Evolutionary conservation across 2,888 invertebrate species (phyloP), one percentile per base, ranked within the genome.

Genomic region (Hirtodrosophila cameraria): DNA sequence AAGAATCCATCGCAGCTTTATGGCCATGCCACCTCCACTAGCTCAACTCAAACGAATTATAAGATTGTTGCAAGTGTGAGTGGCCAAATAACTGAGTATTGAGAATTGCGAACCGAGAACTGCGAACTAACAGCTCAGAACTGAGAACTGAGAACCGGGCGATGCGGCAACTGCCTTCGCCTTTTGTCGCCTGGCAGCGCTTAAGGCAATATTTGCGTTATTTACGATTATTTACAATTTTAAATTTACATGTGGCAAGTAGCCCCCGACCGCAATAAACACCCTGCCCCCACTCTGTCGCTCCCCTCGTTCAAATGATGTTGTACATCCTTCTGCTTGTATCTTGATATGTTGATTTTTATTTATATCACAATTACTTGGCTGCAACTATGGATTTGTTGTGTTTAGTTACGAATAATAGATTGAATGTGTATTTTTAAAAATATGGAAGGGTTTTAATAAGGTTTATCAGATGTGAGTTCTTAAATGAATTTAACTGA

Each of bases 191-290:
- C 67, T 63, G 53, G 53, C 55, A 75, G 67, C 76, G 82, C 85
- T 78, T 79, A 80, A 80, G 86, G 88, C 88, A 79, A 85, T 82
- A 88, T 86, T 88, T 85, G 75, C 89, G 85, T 88, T 88, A 87
- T 88, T 88, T 87, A 85, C 85, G 88, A 88, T 80, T 88, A 88
- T 86, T 88, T 88, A 87, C 86, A 81, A 85, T 88, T 88, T 85
- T 75, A 78, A 84, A 83, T 86, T 73, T 86, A 81, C 85, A 82
- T 85, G 82, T 73, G 64, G 49, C 79, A 66, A 46, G 43, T 41
- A 48, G 52, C 16, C 31, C 43, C 27, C 69, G 8, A 15, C 43
- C 39, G 31, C 41, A 23, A 4, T 9, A 20, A 2, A 15, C 25
- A 36, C 12, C 36, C 18, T 33, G 13, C 31, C 9, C 15, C 28